phyloP scores from a whole-genome alignment of 2,888 invertebrate genomes.

The Beris morrisii region DNA sequence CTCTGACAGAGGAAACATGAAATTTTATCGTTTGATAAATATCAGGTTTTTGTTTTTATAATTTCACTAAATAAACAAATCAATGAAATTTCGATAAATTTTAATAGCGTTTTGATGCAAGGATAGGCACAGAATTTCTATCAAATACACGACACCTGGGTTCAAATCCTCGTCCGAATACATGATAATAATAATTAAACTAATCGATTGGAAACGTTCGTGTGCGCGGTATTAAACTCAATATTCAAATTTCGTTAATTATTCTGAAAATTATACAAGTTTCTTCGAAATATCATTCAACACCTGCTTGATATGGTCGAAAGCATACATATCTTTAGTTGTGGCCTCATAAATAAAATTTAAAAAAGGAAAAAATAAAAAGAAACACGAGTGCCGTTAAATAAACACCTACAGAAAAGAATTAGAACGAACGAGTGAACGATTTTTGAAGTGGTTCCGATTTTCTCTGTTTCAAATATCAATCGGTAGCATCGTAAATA shows the following conservation, averaged over 20 bases:
- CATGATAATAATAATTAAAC: no score
- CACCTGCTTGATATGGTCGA: constrained; percentile 14
- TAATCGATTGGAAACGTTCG: no score
- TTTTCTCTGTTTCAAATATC: constrained; percentile 28
- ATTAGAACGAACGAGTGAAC: constrained; percentile 26
- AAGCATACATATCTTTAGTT: not conserved
- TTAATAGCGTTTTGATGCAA: no score
- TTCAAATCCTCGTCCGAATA: no score
- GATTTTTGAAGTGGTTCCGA: constrained; percentile 16
- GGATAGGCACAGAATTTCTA: no score
- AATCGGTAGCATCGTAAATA: constrained; percentile 26
- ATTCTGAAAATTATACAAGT: not conserved
- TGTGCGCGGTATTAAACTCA: no score
- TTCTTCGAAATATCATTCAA: constrained; percentile 24
- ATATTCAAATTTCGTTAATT: no score
- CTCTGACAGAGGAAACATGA: constrained; percentile 50
- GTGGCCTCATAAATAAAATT: constrained; percentile 30
- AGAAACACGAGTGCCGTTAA: constrained; percentile 18
- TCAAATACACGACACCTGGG: no score
- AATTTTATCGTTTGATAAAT: constrained; percentile 56
- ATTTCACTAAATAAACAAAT: constrained; percentile 22
- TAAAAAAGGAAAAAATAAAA: constrained; percentile 5
- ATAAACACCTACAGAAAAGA: constrained; percentile 22
- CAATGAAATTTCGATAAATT: constrained; percentile 4
- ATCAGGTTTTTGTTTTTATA: constrained; percentile 31